Base-by-base conservation (phyloP, 2,113 vertebrate genomes). In the Serinus canaria region DNA sequence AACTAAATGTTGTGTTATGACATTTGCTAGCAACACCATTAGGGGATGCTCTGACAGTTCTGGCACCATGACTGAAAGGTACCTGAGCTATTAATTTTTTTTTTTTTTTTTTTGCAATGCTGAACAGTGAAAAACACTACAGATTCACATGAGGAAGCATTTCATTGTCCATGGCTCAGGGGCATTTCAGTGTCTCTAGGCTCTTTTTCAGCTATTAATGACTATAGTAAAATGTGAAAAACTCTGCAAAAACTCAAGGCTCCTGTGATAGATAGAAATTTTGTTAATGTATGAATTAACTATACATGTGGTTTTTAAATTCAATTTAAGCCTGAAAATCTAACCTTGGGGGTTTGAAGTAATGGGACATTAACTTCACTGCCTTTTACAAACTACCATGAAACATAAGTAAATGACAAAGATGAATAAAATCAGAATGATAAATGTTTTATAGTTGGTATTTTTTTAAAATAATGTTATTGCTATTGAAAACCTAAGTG, bases 281-380 rank as follows among this genome's bases (percentile, higher is more conserved):
- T 93, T 96, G 85, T 85, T 96, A 95, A 96, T 96, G 92, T 60
- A 81, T 49, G 35, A 97, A 97, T 97, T 97, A 96, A 94, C 96
- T 94, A 77, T 97, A 95, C 92, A 94, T 96, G 89, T 77, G 83
- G 94, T 94, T 97, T 97, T 96, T 19, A 95, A 93, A 97, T 97
- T 97, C 87, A 95, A 97, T 97, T 97, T 96, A 96, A 94, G 83
- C 59, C 87, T 53, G 73, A 89, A 75, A 76, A 95, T 94, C 87
- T 97, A 97, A 97, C 94, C 96, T 97, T 95, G 47, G 85, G 95
- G 93, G 89, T 96, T 97, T 94, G 92, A 97, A 96, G 90, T 97
- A 97, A 97, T 96, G 95, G 96, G 94, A 84, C 94, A 95, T 96
- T 95, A 98, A 97, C 87, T 95, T 96, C 86, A 93, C 91, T 94